Base-by-base conservation (phyloP, 2,888 invertebrate species). In the Cataglyphis livida region DNA sequence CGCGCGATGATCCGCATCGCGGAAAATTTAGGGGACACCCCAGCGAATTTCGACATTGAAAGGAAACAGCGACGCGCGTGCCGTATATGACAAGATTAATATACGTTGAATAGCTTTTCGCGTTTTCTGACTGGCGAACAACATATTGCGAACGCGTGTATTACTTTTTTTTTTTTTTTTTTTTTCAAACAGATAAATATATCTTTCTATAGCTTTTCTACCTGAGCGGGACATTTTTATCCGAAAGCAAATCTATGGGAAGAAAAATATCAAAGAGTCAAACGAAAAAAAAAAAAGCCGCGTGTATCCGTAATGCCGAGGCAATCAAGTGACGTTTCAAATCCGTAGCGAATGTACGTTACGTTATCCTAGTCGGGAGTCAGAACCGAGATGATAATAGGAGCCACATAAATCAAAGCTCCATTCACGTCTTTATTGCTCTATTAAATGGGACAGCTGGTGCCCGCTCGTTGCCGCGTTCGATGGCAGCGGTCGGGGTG, bases 371-470 rank as follows among this genome's bases (percentile, higher is more conserved):
- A n/a, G 41, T 15, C 12, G 59, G 61, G 75, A 62, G 83, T 73
- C 54, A 44, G 86, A 86, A 88, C 88, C 92, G 92, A n/a, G n/a
- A 93, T 94, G 93, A 94, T 94, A 94, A 94, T 93, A 91, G 92
- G 90, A 91, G 92, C 74, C 90, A 89, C 92, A 94, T 94, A 94
- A 94, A 94, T 94, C 94, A 94, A 92, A 92, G 93, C 91, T 90
- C 92, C 91, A 93, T 93, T 94, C 93, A 92, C 90, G 92, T 93
- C 94, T 94, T 94, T 94, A 94, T 94, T 94, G 93, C 93, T 93
- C 93, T 92, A 94, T 93, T 93, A 94, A 94, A 94, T 90, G 92
- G 92, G 94, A 93, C 94, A 94, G 94, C 93, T 94, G 94, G 92
- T 92, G 91, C 92, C 87, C 85, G 85, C 84, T 74, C 82, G 87